These are phyloP conservation scores for Daphoenositta chrysoptera DNA, from an alignment of 2,113 vertebrate species.

Conservation along the genomic window DNA sequence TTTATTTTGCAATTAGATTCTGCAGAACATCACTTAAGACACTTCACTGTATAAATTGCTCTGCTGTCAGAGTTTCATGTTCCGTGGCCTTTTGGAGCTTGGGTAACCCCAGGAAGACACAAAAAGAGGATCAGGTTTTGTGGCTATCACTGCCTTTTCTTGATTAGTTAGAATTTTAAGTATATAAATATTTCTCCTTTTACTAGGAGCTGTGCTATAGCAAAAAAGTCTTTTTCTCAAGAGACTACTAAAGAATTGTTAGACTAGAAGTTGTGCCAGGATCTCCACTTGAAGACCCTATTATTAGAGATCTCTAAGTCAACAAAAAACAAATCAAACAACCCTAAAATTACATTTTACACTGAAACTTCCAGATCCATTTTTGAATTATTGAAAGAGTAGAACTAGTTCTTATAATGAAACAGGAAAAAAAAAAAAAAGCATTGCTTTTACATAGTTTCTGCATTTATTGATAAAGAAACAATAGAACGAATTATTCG, in stretches of 20 bases:
- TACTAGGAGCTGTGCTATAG: background rate
- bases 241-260: background rate
- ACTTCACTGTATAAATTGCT: background rate
- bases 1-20: constrained; percentile 31
- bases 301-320: background rate
- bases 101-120: background rate
- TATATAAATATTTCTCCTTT: background rate
- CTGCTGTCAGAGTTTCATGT: background rate
- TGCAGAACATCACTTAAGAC: constrained; percentile 21
- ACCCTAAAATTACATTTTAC: background rate
- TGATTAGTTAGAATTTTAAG: background rate
- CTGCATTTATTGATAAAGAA: background rate
- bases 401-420: background rate
- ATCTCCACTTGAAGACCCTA: background rate
- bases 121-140: background rate
- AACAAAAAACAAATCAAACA: background rate
- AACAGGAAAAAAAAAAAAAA: background rate
- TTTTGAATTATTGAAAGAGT: background rate
- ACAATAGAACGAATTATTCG: background rate
- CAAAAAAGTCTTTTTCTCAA: background rate
- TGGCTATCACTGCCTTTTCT: background rate
- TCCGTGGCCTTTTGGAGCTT: background rate
- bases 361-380: background rate
- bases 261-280: background rate
- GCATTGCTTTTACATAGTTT: background rate